A percentile compares a stretch with the other conserved stretches of the same genome.
phyloP scores from a whole-genome alignment of 2,888 invertebrate genomes.

The Dryocosmus kuriphilus region DNA sequence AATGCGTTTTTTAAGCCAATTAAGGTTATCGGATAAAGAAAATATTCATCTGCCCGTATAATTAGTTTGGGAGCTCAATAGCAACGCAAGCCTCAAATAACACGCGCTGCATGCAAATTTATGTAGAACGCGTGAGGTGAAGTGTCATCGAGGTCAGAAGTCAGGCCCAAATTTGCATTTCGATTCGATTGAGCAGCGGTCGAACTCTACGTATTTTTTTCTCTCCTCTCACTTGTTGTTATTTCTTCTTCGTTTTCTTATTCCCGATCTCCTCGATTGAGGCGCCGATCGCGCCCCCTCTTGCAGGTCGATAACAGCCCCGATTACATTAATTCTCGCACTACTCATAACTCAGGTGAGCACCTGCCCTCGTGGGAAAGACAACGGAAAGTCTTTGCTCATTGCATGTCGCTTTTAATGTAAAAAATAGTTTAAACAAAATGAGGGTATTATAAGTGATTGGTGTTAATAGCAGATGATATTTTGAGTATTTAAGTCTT shows the following conservation, averaged over 20 bases:
- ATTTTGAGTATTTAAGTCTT: not conserved
- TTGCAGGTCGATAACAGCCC: not conserved
- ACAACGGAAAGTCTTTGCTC: slow-evolving; percentile 30
- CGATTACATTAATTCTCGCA: slow-evolving; percentile 34
- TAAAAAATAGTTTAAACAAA: not conserved
- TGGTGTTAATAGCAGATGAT: not conserved
- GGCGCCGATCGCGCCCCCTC: slow-evolving; percentile 3
- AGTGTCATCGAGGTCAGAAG: slow-evolving; percentile 69
- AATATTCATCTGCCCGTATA: slow-evolving; percentile 65
- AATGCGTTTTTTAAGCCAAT: slow-evolving; percentile 64
- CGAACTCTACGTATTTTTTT: slow-evolving; percentile 37
- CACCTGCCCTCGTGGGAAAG: slow-evolving; percentile 37
- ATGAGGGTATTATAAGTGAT: not conserved
- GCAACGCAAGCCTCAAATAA: slow-evolving; percentile 59
- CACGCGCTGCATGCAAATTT: slow-evolving; percentile 72
- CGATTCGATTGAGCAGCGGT: slow-evolving; percentile 63
- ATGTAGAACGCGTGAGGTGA: slow-evolving; percentile 72
- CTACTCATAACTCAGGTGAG: slow-evolving; percentile 15
- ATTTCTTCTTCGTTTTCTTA: not conserved
- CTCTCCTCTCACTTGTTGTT: not conserved
- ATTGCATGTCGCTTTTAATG: not conserved
- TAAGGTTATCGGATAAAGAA: slow-evolving; percentile 65
- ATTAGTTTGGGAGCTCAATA: slow-evolving; percentile 52
- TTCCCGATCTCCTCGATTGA: not conserved
- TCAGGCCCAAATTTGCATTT: slow-evolving; percentile 70